Percentiles rank a stretch among this genome's conserved stretches.
These are phyloP conservation scores for Caranx ignobilis DNA, from an alignment of 2,113 vertebrate species.

Conservation along the genomic window DNA sequence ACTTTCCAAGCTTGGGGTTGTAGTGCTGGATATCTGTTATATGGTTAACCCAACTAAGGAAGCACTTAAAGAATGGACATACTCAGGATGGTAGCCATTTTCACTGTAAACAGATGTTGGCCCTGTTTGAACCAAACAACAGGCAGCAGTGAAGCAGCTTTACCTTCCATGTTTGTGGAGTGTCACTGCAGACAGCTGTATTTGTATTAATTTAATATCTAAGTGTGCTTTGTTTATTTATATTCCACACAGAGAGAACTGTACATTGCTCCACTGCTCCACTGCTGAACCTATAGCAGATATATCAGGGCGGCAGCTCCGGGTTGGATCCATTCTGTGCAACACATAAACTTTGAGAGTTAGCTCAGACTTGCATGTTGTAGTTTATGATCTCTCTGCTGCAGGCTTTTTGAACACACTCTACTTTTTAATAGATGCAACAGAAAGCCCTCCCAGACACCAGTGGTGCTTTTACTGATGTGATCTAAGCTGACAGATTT, in stretches of 20 bases:
- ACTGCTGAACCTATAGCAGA: neutral
- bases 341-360: neutral
- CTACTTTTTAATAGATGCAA: slow-evolving; percentile 43
- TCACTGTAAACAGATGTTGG: neutral
- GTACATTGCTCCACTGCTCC: neutral
- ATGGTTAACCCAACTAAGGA: neutral
- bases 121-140: neutral
- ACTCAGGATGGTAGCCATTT: neutral
- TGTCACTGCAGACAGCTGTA: slow-evolving; percentile 1
- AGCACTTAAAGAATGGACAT: neutral
- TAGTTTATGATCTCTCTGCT: neutral
- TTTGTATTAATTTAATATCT: slow-evolving; percentile 1
- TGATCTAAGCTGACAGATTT: slow-evolving; percentile 12
- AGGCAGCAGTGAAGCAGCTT: neutral
- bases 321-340: neutral
- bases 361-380: neutral
- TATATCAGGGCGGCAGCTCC: neutral
- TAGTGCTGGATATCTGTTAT: neutral
- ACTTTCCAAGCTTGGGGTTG: neutral
- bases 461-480: slow-evolving; percentile 18
- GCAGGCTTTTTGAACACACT: slow-evolving; percentile 3
- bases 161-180: neutral
- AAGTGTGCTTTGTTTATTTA: neutral
- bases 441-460: neutral
- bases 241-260: neutral